phyloP scores from a whole-genome alignment of 37 sponge, comb jelly and placozoan genomes.

The Halisarca cf. caerulea region DNA sequence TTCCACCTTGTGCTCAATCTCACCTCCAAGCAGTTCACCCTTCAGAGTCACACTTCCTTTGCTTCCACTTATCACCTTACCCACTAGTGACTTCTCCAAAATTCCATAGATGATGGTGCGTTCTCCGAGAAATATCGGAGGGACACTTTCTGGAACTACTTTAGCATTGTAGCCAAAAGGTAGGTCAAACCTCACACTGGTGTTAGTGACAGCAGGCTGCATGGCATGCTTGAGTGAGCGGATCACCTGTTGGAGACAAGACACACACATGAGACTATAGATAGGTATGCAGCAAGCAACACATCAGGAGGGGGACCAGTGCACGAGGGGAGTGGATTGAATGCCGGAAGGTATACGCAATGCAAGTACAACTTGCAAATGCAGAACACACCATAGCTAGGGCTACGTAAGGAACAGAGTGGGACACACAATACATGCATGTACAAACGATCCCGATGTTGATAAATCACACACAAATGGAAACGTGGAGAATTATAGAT shows the following conservation, averaged over 20 bases:
- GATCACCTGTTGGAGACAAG: neutral
- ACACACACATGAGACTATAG: neutral
- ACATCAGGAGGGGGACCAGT: too few species aligned
- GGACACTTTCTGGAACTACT: constrained; percentile 40
- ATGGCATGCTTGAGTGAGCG: constrained; percentile 30
- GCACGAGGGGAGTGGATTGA: too few species aligned
- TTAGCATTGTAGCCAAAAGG: constrained; percentile 7
- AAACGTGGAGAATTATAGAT: too few species aligned
- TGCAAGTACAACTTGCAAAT: too few species aligned
- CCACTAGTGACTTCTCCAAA: neutral
- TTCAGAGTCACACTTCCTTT: constrained; percentile 27
- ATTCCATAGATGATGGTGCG: constrained; percentile 51
- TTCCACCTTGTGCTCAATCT: constrained; percentile 27
- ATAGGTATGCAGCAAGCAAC: too few species aligned
- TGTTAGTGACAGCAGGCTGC: constrained; percentile 23
- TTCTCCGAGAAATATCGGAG: constrained; percentile 57
- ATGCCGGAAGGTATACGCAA: too few species aligned
- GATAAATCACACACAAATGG: too few species aligned
- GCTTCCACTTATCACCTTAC: neutral
- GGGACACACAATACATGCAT: too few species aligned
- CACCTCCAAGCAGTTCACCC: constrained; percentile 24
- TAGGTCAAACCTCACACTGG: neutral
- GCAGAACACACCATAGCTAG: too few species aligned
- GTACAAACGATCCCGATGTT: too few species aligned
- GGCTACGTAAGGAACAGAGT: too few species aligned